phyloP scores from a whole-genome alignment of 2,797 vertebrate genomes.

The Cryptoblepharus egeriae region DNA sequence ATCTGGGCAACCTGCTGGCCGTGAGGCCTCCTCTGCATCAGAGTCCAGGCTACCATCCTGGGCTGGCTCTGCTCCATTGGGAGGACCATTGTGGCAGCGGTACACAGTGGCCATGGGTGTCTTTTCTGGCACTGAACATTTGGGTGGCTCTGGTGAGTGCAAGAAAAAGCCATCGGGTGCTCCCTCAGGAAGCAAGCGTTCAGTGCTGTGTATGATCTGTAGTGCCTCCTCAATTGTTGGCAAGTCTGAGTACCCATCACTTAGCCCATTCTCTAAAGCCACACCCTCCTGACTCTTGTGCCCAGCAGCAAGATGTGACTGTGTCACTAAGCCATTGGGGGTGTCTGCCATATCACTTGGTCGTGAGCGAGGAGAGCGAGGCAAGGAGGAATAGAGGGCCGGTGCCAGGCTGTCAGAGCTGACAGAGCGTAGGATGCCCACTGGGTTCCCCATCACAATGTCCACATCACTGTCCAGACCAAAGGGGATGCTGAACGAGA shows the following conservation, averaged over 20 bases:
- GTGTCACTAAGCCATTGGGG: constrained; percentile 59
- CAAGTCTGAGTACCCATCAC: constrained; percentile 77
- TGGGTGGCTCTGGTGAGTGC: constrained; percentile 84
- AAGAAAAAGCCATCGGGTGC: constrained; percentile 91
- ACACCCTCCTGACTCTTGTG: constrained; percentile 63
- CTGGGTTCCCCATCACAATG: constrained; percentile 92
- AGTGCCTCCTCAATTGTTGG: constrained; percentile 94
- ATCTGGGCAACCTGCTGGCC: constrained; percentile 62
- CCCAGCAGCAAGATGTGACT: constrained; percentile 58
- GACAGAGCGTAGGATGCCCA: constrained; percentile 86
- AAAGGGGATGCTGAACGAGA: constrained; percentile 96
- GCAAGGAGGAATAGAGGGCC: constrained; percentile 62
- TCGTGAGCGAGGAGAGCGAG: constrained; percentile 75
- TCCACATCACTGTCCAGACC: constrained; percentile 95
- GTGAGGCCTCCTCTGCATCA: constrained; percentile 83
- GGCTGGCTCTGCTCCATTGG: constrained; percentile 49
- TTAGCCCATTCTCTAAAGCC: constrained; percentile 76
- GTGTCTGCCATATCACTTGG: constrained; percentile 57
- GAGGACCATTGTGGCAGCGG: constrained; percentile 43
- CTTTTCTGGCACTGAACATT: background rate
- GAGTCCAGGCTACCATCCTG: constrained; percentile 86
- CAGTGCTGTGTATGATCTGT: constrained; percentile 93
- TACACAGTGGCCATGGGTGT: background rate
- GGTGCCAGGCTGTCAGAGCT: constrained; percentile 90
- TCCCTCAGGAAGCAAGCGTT: constrained; percentile 90